Evolutionary conservation across 2,888 invertebrate species (phyloP).

Genomic region (Himalopsyche tibetana): DNA sequence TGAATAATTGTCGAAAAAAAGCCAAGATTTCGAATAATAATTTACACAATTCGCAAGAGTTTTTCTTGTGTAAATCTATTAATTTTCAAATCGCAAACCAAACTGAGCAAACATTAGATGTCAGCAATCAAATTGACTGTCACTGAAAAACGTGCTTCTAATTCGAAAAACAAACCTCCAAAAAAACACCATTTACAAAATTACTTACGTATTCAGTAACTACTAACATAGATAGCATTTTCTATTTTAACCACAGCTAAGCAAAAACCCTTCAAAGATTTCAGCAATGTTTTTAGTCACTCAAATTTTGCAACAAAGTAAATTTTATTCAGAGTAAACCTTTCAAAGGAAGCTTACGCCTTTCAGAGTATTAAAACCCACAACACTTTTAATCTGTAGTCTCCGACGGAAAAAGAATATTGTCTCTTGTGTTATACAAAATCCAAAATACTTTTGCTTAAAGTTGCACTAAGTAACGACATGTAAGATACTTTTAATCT

Average conservation of each 20-base stretch:
- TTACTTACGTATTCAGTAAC: background rate
- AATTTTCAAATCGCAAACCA: too few species aligned
- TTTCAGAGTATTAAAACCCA: slow-evolving; percentile 4
- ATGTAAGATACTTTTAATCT: too few species aligned
- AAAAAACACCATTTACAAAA: too few species aligned
- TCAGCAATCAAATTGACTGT: too few species aligned
- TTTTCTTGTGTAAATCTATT: too few species aligned
- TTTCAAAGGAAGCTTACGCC: slow-evolving; percentile 37
- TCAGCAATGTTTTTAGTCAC: slow-evolving; percentile 27
- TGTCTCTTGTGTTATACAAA: background rate
- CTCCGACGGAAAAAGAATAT: background rate
- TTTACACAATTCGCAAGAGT: too few species aligned
- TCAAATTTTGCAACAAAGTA: slow-evolving; percentile 19
- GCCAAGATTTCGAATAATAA: too few species aligned
- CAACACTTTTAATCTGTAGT: background rate
- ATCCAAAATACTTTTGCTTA: background rate
- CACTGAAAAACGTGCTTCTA: too few species aligned
- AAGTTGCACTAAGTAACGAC: too few species aligned
- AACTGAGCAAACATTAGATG: too few species aligned
- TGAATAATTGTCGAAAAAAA: too few species aligned
- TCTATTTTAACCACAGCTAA: background rate
- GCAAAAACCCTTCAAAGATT: background rate
- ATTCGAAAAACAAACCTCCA: too few species aligned
- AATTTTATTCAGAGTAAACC: slow-evolving; percentile 16
- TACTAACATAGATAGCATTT: background rate